Evolutionary conservation across 35 echinoderm and acorn worm species (phyloP), one percentile per base, ranked within the genome.

Genomic region (Stichopus chloronotus): DNA sequence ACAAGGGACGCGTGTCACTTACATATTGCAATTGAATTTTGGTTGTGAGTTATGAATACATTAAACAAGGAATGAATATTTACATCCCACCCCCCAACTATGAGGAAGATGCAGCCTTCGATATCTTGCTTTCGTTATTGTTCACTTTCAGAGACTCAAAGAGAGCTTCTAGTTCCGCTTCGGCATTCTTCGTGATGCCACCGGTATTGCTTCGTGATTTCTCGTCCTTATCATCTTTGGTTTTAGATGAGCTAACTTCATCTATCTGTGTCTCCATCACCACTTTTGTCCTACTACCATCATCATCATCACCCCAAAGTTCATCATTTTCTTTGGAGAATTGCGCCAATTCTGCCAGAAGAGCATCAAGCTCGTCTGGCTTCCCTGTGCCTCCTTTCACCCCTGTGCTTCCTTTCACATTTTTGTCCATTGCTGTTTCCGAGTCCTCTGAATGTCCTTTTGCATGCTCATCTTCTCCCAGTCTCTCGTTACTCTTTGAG

Each of bases 11-110:
- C 19, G 69, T 16, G 69, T 14, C 19, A 74, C 69, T 74, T 74
- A 85, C 10, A 85, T 85, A 85, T 85, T 85, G 82, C 82, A 85
- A 85, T 85, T 85, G 57, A 85, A 58, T 53, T 85, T 85, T 85
- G 82, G 82, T 85, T 22, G 57, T 58, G 57, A 58, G 20, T 58
- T 85, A 85, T 85, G 82, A 85, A 85, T 85, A 85, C 82, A 85
- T 53, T 59, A 43, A 20, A 58, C 82, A 85, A 16, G 82, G 82
- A 85, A 85, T 85, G 57, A 85, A 85, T 58, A 58, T 85, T 83
- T 57, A 83, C 52, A 57, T 5, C 7, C 78, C 78, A 12, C 78
- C 78, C 77, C 52, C 22, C 55, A 21, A 21, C 80, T 83, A 83
- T 8, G 52, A 83, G 80, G 52, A 83, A 11, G 52, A 57, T 83